These are phyloP conservation scores for Zophobas morio DNA, from an alignment of 1,140 invertebrate genomes.

Conservation along the genomic window DNA sequence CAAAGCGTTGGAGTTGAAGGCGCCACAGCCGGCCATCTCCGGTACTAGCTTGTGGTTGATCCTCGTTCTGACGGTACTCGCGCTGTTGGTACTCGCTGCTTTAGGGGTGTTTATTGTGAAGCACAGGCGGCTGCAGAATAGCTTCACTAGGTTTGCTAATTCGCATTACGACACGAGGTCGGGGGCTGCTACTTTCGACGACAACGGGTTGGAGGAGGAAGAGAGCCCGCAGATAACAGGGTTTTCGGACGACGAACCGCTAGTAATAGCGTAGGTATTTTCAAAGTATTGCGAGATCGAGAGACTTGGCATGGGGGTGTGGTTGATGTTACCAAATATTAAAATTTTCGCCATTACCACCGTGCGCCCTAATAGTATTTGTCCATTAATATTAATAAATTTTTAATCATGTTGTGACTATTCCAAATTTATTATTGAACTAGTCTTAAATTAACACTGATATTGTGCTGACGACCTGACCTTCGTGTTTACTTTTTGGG, in stretches of 20 bases:
- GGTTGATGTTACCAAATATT: slow-evolving; percentile 29
- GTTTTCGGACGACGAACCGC: slow-evolving; percentile 94
- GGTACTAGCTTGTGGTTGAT: slow-evolving; percentile 60
- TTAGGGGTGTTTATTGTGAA: slow-evolving; percentile 79
- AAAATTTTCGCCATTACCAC: not conserved
- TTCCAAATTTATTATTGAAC: slow-evolving; percentile 51
- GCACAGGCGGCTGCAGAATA: slow-evolving; percentile 82
- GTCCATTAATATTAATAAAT: slow-evolving; percentile 50
- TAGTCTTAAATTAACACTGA: slow-evolving; percentile 29
- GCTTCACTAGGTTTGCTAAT: slow-evolving; percentile 86
- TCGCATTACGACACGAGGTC: slow-evolving; percentile 90
- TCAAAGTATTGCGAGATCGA: slow-evolving; percentile 33
- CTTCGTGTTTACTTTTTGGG: too few species aligned
- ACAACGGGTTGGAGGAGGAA: slow-evolving; percentile 81
- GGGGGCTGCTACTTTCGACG: slow-evolving; percentile 87
- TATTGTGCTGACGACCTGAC: not conserved
- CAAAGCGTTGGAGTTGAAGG: not conserved
- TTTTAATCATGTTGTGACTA: slow-evolving; percentile 52
- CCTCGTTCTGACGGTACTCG: slow-evolving; percentile 70
- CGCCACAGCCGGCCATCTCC: slow-evolving; percentile 1
- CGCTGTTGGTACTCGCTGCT: slow-evolving; percentile 74
- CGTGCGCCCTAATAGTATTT: slow-evolving; percentile 51
- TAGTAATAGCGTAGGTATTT: slow-evolving; percentile 85
- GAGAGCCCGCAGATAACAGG: slow-evolving; percentile 90
- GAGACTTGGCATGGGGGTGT: slow-evolving; percentile 20